These are phyloP conservation scores for Drosophila pallidifrons DNA, from an alignment of 1,140 invertebrate species.

Conservation along the genomic window DNA sequence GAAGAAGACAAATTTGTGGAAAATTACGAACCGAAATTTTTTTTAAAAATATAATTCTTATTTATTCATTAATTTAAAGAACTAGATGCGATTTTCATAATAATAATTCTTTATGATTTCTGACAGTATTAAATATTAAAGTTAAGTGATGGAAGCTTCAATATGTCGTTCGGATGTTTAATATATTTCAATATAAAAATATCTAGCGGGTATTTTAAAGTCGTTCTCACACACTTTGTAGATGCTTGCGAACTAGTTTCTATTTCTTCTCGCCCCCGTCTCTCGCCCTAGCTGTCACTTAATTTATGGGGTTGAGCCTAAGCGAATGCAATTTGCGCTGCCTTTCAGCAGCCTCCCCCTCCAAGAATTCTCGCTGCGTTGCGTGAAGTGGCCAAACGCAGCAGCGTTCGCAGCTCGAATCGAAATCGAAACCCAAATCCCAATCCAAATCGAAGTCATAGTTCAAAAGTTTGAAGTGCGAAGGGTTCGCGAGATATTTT, in stretches of 20 bases:
- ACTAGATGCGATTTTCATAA: no score
- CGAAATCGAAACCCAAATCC: neutral
- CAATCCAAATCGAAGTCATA: slow-evolving; percentile 5
- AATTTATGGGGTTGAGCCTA: slow-evolving; percentile 82
- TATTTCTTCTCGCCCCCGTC: slow-evolving; percentile 19
- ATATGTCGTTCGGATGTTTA: no score
- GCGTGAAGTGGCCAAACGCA: slow-evolving; percentile 63
- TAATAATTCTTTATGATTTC: no score
- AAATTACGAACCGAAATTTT: no score
- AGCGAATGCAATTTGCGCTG: slow-evolving; percentile 77
- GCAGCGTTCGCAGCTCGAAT: slow-evolving; percentile 30
- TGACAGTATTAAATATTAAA: no score
- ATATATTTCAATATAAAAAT: no score
- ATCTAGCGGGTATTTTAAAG: neutral
- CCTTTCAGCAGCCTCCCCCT: slow-evolving; percentile 52
- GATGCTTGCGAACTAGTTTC: no score
- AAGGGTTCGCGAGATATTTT: slow-evolving; percentile 54
- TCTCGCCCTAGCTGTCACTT: slow-evolving; percentile 40
- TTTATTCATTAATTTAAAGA: no score
- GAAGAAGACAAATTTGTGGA: no score
- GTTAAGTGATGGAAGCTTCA: no score
- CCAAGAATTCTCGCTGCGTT: slow-evolving; percentile 1
- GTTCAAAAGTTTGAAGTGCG: slow-evolving; percentile 46
- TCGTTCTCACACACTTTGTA: neutral
- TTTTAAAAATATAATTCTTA: no score